Conservation (phyloP, 2,888 invertebrate genomes). For the Drosophila hamatofila region DNA sequence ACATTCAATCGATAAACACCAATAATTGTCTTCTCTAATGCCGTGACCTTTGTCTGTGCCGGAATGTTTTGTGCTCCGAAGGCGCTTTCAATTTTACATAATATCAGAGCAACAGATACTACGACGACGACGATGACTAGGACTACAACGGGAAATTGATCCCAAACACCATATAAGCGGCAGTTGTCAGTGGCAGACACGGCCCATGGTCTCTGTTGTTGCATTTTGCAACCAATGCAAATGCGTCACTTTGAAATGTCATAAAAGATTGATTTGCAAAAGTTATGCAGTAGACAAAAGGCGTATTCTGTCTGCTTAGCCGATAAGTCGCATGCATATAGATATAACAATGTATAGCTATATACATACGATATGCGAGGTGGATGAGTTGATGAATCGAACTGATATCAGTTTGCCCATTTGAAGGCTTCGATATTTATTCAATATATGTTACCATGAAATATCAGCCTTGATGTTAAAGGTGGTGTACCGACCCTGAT, state of each 20-base stretch:
- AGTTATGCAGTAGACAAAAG: background rate
- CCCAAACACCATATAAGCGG: conserved; percentile 12
- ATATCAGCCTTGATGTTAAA: no score
- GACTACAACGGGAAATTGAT: conserved; percentile 10
- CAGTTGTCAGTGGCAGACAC: conserved; percentile 37
- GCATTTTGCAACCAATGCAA: background rate
- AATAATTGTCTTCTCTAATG: conserved; percentile 42
- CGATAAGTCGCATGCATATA: background rate
- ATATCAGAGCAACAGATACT: background rate
- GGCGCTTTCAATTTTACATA: conserved; percentile 8
- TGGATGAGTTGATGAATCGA: background rate
- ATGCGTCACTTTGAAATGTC: conserved; percentile 16
- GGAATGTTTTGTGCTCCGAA: conserved; percentile 6
- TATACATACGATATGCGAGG: background rate
- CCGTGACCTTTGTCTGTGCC: conserved; percentile 57
- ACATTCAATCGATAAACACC: conserved; percentile 54
- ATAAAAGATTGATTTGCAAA: background rate
- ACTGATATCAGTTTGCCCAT: background rate
- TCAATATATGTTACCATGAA: background rate
- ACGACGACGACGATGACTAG: conserved; percentile 10
- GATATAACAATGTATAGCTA: background rate
- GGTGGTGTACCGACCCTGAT: no score
- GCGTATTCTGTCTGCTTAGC: background rate
- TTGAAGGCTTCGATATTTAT: background rate
- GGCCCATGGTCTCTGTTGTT: background rate